Base-by-base conservation (phyloP, 2,888 invertebrate species). In the Choristoneura rosaceana region DNA sequence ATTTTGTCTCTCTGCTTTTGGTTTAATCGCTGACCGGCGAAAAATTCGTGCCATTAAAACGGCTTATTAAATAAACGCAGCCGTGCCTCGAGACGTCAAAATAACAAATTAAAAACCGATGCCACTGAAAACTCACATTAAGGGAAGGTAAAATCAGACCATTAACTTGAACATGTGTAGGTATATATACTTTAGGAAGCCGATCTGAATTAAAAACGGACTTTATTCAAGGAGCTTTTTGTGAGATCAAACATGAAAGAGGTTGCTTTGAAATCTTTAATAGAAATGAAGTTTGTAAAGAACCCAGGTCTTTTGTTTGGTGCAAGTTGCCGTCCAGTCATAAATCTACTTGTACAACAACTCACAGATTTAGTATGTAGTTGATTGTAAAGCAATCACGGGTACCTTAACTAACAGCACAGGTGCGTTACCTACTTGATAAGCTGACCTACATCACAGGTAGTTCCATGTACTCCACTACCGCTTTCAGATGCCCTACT, bases 21-120 rank as follows among this genome's bases (percentile, higher is more conserved):
- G 45, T 50, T 63, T 45, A 63, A 68, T 70, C 43, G 69, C 68
- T 65, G 74, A 76, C 74, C 78, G 78, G 68, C 71, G 67, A 73
- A 74, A 75, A 77, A 79, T 77, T 63, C 74, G 71, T 73, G 59
- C 10, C 63, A 65, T 69, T 69, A 73, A 50, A 50, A 45, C 62
- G 45, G 50, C 63, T 55, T 50, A 70, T 52, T 52, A 55, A 45
- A 25, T 62, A 62, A 45, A 33, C 38, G 50, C 17, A 55, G 58
- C 63, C 62, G 71, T 63, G 58, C 41, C 34, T 52, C 9, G 25
- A 63, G 17, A 64, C 34, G 52, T 45, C 2, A 70, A 17, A 58
- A 15, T 33, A 38, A 58, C n/a, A 50, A 38, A 14, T 64, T 58
- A 14, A 45, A 58, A 65, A 38, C 50, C 9, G 50, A 34, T 52